Percentiles rank a stretch among this genome's conserved stretches.
phyloP scores from a whole-genome alignment of 1,140 invertebrate species.

The Meloidogyne floridensis region DNA sequence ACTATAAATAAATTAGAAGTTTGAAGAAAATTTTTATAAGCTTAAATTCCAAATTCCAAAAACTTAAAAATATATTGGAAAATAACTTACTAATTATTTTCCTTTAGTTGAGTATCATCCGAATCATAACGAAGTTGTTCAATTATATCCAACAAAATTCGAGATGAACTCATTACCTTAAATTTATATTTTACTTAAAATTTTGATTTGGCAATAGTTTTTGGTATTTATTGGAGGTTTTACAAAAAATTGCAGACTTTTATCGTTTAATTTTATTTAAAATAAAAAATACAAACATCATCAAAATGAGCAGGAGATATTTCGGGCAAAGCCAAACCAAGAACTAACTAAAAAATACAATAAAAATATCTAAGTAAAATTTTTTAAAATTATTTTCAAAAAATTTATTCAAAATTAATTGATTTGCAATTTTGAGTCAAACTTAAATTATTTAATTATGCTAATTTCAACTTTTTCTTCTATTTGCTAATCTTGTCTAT shows the following conservation, averaged over 20 bases:
- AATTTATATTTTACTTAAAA: no score
- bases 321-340: constrained; percentile 52
- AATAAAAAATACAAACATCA: constrained; percentile 45
- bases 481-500: no score
- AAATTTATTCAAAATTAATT: no score
- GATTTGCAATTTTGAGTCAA: no score
- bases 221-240: no score
- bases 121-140: constrained; percentile 61
- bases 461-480: no score
- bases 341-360: constrained; percentile 33
- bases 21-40: background rate
- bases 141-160: constrained; percentile 61
- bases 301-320: constrained; percentile 61
- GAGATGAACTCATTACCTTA: constrained; percentile 43
- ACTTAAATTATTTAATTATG: no score
- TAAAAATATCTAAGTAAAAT: no score
- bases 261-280: background rate
- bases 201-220: no score
- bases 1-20: constrained; percentile 13
- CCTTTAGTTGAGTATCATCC: constrained; percentile 51
- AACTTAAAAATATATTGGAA: no score
- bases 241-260: no score
- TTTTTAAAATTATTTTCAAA: no score
- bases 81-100: constrained; percentile 35
- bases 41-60: background rate